A percentile compares a stretch with the other conserved stretches of the same genome.
These are phyloP conservation scores for Ceratosolen fusciceps DNA, from an alignment of 1,140 invertebrate species.

Conservation along the genomic window DNA sequence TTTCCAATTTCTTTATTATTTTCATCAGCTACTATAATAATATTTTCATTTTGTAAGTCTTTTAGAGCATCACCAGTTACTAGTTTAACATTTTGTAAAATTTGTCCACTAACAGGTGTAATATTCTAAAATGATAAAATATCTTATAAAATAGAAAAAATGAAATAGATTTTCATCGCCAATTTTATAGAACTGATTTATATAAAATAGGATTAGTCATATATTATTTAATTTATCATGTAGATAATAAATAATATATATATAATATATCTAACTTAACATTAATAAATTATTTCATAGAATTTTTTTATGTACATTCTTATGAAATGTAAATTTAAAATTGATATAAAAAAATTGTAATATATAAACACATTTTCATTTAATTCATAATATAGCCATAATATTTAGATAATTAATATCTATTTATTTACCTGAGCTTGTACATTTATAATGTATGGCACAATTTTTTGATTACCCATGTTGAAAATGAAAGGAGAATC, in stretches of 20 bases:
- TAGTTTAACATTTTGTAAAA: slow-evolving; percentile 44
- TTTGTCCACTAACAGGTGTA: slow-evolving; percentile 27
- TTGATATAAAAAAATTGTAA: no score
- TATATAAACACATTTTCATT: no score
- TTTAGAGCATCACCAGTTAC: slow-evolving; percentile 38
- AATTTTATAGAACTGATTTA: no score
- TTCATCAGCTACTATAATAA: slow-evolving; percentile 54
- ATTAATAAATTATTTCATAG: no score
- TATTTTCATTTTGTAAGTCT: slow-evolving; percentile 49
- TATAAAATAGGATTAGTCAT: no score
- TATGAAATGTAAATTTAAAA: no score
- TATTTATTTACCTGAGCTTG: slow-evolving; percentile 32
- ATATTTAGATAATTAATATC: no score
- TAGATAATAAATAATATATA: no score
- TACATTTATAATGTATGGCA: slow-evolving; percentile 42
- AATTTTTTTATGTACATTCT: no score
- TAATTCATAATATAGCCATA: no score
- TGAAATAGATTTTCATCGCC: background rate
- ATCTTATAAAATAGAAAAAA: background rate
- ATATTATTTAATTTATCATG: no score
- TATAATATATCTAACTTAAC: no score
- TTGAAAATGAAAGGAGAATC: slow-evolving; percentile 47
- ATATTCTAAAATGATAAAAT: slow-evolving; percentile 35
- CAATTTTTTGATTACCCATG: slow-evolving; percentile 31
- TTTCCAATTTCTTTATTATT: slow-evolving; percentile 51